A percentile compares a stretch with the other conserved stretches of the same genome.
Conservation (phyloP, 2,113 vertebrate species). For the Progne subis region DNA sequence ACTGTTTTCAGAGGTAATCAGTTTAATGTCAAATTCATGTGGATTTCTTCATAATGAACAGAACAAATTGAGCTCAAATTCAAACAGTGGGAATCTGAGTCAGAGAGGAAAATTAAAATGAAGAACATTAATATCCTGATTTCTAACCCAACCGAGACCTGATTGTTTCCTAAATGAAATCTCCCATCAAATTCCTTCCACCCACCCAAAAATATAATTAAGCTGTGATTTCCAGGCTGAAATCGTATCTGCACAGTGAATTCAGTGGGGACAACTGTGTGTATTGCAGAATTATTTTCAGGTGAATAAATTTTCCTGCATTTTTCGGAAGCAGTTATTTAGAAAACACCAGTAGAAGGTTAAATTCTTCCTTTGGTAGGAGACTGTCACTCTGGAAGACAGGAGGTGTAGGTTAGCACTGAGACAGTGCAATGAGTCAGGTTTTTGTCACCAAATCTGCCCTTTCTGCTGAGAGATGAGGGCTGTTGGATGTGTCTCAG, state of each 20-base stretch:
- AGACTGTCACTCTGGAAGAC: background rate
- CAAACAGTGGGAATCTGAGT: constrained; percentile 59
- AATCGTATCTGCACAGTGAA: background rate
- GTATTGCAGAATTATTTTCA: background rate
- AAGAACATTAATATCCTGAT: constrained; percentile 54
- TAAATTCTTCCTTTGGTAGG: background rate
- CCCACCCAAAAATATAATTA: constrained; percentile 58
- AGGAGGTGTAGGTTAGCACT: background rate
- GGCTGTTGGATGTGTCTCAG: background rate
- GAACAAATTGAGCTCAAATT: constrained; percentile 59
- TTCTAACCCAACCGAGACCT: constrained; percentile 35
- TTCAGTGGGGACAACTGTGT: background rate
- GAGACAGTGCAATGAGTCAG: background rate
- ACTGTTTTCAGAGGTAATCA: constrained; percentile 61
- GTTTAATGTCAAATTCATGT: constrained; percentile 65
- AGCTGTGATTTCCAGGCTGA: constrained; percentile 44
- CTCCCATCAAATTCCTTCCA: constrained; percentile 35
- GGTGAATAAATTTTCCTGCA: background rate
- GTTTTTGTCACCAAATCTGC: background rate
- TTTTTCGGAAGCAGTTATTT: background rate
- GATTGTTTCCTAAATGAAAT: constrained; percentile 63
- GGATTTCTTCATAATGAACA: constrained; percentile 69
- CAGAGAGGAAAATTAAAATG: constrained; percentile 64
- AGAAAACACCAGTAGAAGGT: background rate
- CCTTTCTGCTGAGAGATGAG: background rate